phyloP scores from a whole-genome alignment of 2,113 vertebrate genomes.

The Paramisgurnus dabryanus region DNA sequence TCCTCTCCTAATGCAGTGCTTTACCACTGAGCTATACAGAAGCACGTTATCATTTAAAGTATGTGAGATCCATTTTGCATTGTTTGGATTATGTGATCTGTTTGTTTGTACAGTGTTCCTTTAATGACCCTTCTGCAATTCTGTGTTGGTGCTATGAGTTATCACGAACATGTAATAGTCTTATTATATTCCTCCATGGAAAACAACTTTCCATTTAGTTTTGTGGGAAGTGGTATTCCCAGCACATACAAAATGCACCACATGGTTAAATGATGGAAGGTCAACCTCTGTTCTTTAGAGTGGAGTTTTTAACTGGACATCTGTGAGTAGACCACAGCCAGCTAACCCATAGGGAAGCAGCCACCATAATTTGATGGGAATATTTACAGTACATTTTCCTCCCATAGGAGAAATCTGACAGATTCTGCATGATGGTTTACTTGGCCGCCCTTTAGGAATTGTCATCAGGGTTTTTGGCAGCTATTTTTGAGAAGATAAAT shows the following conservation, averaged over 20 bases:
- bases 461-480: constrained; percentile 11
- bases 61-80: no score
- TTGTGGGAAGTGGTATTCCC: constrained; percentile 28
- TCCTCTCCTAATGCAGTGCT: no score
- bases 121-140: not conserved
- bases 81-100: no score
- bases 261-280: constrained; percentile 16
- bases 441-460: constrained; percentile 23
- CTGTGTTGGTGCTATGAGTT: not conserved
- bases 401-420: constrained; percentile 32
- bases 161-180: not conserved
- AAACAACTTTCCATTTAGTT: constrained; percentile 25
- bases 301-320: constrained; percentile 21
- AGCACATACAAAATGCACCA: constrained; percentile 5
- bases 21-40: no score
- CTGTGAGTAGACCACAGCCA: constrained; percentile 27
- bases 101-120: not conserved
- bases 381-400: constrained; percentile 44
- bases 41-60: no score
- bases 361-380: constrained; percentile 48
- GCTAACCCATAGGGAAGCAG: constrained; percentile 36
- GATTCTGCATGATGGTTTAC: constrained; percentile 1
- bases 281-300: not conserved
- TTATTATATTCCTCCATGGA: not conserved
- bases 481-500: constrained; percentile 25